phyloP scores from a whole-genome alignment of 1,140 invertebrate species.

The Luehdorfia chinensis region DNA sequence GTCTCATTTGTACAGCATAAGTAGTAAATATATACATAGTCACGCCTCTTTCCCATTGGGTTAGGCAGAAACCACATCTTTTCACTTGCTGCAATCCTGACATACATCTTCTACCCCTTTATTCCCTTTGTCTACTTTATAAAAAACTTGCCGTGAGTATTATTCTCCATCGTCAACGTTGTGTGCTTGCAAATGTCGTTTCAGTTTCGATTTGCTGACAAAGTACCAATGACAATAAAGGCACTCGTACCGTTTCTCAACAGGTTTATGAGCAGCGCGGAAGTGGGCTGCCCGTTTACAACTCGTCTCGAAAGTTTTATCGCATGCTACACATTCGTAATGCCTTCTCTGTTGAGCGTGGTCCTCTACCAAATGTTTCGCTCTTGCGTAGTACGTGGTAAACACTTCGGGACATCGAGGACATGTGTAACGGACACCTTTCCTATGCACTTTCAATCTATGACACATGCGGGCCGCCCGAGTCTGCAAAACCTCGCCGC shows the following conservation, averaged over 20 bases:
- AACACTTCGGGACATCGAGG: slow-evolving; percentile 59
- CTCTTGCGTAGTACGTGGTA: slow-evolving; percentile 51
- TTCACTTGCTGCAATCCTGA: too few species aligned
- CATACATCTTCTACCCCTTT: too few species aligned
- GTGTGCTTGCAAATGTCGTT: slow-evolving; percentile 37
- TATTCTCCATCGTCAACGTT: slow-evolving; percentile 13
- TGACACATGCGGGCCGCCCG: slow-evolving; percentile 51
- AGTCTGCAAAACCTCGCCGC: slow-evolving; percentile 81
- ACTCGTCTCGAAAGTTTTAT: slow-evolving; percentile 46
- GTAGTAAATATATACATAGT: too few species aligned
- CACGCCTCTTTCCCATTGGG: too few species aligned
- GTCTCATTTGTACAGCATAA: not conserved
- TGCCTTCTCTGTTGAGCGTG: slow-evolving; percentile 42
- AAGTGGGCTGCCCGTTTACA: slow-evolving; percentile 46
- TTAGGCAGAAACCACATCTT: too few species aligned
- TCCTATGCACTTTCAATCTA: slow-evolving; percentile 47
- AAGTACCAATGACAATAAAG: slow-evolving; percentile 36
- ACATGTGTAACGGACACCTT: slow-evolving; percentile 61
- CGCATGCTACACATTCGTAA: slow-evolving; percentile 42
- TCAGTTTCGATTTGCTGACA: slow-evolving; percentile 39
- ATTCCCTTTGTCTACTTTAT: too few species aligned
- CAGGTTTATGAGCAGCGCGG: slow-evolving; percentile 31
- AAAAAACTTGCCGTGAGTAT: not conserved
- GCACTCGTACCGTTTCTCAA: slow-evolving; percentile 39
- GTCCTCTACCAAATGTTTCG: slow-evolving; percentile 50